A percentile compares a stretch with the other conserved stretches of the same genome.
Evolutionary conservation across 2,113 vertebrate species (phyloP).

Genomic region (Burhinus oedicnemus): DNA sequence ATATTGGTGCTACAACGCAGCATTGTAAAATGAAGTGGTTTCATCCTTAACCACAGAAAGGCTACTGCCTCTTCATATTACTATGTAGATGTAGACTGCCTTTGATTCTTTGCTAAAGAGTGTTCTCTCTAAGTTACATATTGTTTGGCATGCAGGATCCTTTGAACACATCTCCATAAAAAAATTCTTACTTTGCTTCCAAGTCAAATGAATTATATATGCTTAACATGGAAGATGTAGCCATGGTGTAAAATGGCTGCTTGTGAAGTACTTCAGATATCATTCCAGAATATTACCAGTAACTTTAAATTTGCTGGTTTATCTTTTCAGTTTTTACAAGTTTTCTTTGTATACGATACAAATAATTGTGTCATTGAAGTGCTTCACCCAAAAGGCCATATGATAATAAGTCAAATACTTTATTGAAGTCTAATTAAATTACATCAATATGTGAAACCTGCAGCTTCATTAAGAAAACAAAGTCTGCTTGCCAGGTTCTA

Average conservation of each 20-base stretch:
- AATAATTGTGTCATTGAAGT: background rate
- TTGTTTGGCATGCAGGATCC: background rate
- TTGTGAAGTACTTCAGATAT: background rate
- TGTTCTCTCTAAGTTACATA: background rate
- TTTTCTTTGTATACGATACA: background rate
- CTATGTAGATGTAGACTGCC: background rate
- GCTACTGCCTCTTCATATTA: background rate
- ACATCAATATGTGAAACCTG: background rate
- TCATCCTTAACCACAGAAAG: slow-evolving; percentile 3
- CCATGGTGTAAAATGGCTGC: background rate
- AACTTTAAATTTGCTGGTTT: background rate
- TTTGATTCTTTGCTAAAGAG: slow-evolving; percentile 13
- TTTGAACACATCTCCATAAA: slow-evolving; percentile 4
- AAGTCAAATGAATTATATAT: slow-evolving; percentile 23
- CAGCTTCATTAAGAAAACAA: background rate
- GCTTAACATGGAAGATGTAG: background rate
- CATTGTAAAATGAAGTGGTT: background rate
- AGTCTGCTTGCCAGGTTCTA: background rate
- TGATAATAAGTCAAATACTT: background rate
- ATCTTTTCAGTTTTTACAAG: background rate
- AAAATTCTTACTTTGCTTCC: background rate
- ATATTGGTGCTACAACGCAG: background rate
- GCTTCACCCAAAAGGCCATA: background rate
- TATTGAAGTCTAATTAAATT: background rate
- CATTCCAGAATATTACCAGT: background rate